These are phyloP conservation scores for Drosophila sulfurigaster DNA, from an alignment of 1,140 invertebrate species.

Conservation along the genomic window DNA sequence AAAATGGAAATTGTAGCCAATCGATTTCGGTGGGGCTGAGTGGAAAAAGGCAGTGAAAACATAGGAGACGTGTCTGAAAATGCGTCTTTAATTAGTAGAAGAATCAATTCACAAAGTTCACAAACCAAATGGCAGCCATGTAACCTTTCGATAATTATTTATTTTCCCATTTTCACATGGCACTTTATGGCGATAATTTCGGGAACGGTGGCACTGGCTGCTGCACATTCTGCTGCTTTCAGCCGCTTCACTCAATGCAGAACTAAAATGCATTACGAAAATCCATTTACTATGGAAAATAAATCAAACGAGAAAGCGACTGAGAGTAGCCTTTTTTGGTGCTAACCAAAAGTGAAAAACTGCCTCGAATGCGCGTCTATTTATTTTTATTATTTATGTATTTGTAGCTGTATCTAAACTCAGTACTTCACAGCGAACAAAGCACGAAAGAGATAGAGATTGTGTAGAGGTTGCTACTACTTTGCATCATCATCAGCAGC, in stretches of 20 bases:
- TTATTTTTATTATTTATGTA: constrained; percentile 75
- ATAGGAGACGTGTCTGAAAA: constrained; percentile 40
- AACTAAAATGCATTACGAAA: constrained; percentile 84
- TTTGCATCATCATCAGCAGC: constrained; percentile 38
- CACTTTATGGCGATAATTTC: constrained; percentile 65
- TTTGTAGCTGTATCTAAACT: constrained; percentile 25
- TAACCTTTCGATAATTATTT: constrained; percentile 72
- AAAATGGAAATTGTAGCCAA: constrained; percentile 81
- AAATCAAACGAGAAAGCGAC: constrained; percentile 77
- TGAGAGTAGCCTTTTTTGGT: constrained; percentile 12
- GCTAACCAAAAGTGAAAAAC: constrained; percentile 50
- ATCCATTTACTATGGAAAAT: constrained; percentile 80
- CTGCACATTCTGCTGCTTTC: background rate
- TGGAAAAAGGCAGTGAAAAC: constrained; percentile 12
- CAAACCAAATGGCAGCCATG: constrained; percentile 19
- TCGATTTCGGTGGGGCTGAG: constrained; percentile 56
- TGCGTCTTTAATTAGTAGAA: constrained; percentile 72
- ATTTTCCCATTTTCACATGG: constrained; percentile 72
- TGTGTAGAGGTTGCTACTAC: constrained; percentile 22
- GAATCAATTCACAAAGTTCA: constrained; percentile 32
- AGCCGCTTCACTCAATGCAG: constrained; percentile 48
- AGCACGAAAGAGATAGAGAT: background rate
- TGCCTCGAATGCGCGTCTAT: constrained; percentile 40
- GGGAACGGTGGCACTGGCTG: constrained; percentile 26
- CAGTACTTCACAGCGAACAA: constrained; percentile 1